These are phyloP conservation scores for Solenodon paradoxus DNA, from an alignment of 2,113 vertebrate genomes.

Conservation along the genomic window DNA sequence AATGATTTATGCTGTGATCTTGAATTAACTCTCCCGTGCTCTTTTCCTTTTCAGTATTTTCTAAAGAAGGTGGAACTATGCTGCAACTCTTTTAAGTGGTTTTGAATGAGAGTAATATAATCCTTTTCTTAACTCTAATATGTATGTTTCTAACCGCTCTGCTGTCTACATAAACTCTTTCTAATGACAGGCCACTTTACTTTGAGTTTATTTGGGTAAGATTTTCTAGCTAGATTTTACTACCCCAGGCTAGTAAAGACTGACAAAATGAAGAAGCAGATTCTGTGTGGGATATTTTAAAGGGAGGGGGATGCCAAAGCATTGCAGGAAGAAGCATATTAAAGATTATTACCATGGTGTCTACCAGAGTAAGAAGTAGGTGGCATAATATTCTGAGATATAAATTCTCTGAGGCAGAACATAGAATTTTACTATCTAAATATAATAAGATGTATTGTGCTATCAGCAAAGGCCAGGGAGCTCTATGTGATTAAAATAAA, in stretches of 20 bases:
- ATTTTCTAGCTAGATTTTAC: conserved; percentile 52
- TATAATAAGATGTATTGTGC: conserved; percentile 84
- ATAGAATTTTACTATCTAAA: conserved; percentile 83
- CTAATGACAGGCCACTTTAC: conserved; percentile 52
- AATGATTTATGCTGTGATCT: not conserved
- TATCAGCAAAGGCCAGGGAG: conserved; percentile 82
- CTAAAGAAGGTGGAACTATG: not conserved
- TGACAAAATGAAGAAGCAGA: conserved; percentile 19
- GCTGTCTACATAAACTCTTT: conserved; percentile 33
- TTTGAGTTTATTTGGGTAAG: conserved; percentile 62
- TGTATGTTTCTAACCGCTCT: conserved; percentile 38
- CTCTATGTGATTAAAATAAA: conserved; percentile 84
- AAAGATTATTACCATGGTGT: conserved; percentile 80
- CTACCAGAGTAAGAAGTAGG: conserved; percentile 76
- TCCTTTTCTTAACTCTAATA: conserved; percentile 48
- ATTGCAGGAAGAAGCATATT: conserved; percentile 62
- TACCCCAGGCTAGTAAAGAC: conserved; percentile 29
- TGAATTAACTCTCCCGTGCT: not conserved
- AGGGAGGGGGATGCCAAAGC: conserved; percentile 56
- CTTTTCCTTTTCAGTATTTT: not conserved
- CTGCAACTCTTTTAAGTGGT: not conserved
- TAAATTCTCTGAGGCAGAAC: conserved; percentile 84
- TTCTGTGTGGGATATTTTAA: conserved; percentile 30
- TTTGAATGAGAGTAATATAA: conserved; percentile 33
- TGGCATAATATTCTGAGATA: conserved; percentile 78